phyloP scores from a whole-genome alignment of 1,140 invertebrate species.

The Cyphomyrmex costatus region DNA sequence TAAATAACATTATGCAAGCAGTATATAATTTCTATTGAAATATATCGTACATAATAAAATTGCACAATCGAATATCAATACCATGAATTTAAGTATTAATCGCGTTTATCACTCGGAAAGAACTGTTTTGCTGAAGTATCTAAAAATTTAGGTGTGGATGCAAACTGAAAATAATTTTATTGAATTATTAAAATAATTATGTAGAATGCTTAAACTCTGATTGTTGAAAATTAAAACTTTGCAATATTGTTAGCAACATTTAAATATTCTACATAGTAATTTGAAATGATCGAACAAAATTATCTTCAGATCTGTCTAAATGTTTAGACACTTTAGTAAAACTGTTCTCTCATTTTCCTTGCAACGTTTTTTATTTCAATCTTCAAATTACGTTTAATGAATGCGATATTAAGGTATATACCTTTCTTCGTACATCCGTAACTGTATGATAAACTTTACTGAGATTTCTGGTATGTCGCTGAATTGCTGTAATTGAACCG shows the following conservation, averaged over 20 bases:
- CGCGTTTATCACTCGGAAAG: too few species aligned
- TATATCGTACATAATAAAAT: neutral
- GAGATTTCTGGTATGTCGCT: conserved; percentile 34
- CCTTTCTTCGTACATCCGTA: conserved; percentile 66
- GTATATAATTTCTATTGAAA: neutral
- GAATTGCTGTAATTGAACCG: conserved; percentile 62
- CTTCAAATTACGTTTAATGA: neutral
- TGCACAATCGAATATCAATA: conserved; percentile 1
- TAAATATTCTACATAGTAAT: too few species aligned
- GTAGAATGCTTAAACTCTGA: too few species aligned
- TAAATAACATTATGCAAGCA: conserved; percentile 42
- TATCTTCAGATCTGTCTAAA: too few species aligned
- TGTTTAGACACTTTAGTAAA: too few species aligned
- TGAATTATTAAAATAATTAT: too few species aligned
- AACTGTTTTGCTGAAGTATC: too few species aligned
- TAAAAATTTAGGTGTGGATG: too few species aligned
- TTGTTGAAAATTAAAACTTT: too few species aligned
- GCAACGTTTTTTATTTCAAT: neutral
- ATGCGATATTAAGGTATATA: conserved; percentile 20
- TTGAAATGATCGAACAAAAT: too few species aligned
- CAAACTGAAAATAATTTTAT: too few species aligned
- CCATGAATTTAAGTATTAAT: neutral
- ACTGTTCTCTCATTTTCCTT: neutral
- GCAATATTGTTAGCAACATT: too few species aligned
- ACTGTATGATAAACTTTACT: conserved; percentile 42